Evolutionary conservation across 2,113 vertebrate genomes (phyloP).

Genomic region (Pollimyrus isidori): DNA sequence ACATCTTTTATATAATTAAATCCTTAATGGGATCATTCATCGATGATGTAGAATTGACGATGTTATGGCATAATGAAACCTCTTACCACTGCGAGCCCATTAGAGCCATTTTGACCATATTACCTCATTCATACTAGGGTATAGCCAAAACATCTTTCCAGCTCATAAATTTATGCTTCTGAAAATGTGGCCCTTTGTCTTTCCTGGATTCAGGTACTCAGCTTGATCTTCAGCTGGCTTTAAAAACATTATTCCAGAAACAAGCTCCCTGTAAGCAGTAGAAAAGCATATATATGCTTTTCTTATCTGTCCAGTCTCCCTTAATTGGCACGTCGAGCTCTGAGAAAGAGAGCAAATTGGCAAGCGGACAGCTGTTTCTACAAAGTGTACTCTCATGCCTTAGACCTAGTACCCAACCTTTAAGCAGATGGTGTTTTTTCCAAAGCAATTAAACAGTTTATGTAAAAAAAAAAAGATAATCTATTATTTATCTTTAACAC

Average conservation of each 20-base stretch:
- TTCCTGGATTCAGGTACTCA: not conserved
- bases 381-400: not conserved
- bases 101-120: not conserved
- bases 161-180: constrained; percentile 19
- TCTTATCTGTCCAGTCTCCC: not conserved
- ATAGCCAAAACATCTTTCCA: not conserved
- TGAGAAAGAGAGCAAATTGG: not conserved
- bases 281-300: not conserved
- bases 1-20: not conserved
- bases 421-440: not conserved
- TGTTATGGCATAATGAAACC: not conserved
- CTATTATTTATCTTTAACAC: not conserved
- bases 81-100: not conserved
- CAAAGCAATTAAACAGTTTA: not conserved
- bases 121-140: not conserved
- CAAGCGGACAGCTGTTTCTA: not conserved
- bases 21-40: not conserved
- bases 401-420: not conserved
- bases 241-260: not conserved
- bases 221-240: not conserved
- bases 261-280: not conserved
- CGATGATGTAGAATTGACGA: not conserved
- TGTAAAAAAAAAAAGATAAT: not conserved
- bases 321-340: not conserved
- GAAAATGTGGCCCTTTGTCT: not conserved